Evolutionary conservation across 2,888 invertebrate species (phyloP), one percentile per base, ranked within the genome.

Genomic region (Capitulum mitella): DNA sequence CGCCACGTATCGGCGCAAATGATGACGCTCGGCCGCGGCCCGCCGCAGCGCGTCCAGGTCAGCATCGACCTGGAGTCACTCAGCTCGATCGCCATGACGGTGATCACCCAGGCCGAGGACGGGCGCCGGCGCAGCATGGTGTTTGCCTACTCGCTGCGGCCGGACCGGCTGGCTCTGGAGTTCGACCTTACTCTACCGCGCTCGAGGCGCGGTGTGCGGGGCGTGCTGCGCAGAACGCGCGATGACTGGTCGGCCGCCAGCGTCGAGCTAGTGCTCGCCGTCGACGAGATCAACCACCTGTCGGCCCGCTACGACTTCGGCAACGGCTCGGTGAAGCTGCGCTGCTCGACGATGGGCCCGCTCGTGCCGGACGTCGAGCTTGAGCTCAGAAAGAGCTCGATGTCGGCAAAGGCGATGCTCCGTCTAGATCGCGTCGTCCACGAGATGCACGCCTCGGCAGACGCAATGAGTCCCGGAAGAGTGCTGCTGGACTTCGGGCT

Each of bases 21-120:
- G 70, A 22, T 22, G 40, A 70, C 70, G 26, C 2, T 70, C 40
- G 70, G 70, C 40, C 16, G 37, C 70, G 70, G 70, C 10, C 40
- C 70, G 26, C 70, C 70, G 40, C 70, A 70, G 70, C 70, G 40
- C 6, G 64, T 64, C 37, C 70, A 40, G 70, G 70, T 70, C 40
- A 40, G 26, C 70, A 70, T 70, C 40, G 70, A 70, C 40, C 70
- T 70, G 19, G 70, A 70, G 70, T 70, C 70, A 22, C 37, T 70
- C 37, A 19, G 26, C 70, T 34, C 37, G 40, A 70, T 70, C 40
- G 70, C 70, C 29, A 70, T 70, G 70, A 70, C 37, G 40, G 70
- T 70, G 70, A 70, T 34, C 22, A 70, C 70, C 2, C 22, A 12
- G 8, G 70, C 40, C 26, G 70, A 22, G 37, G 70, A 70, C 70